These are phyloP conservation scores for Haemorhous mexicanus DNA, from an alignment of 2,113 vertebrate species.

Conservation along the genomic window DNA sequence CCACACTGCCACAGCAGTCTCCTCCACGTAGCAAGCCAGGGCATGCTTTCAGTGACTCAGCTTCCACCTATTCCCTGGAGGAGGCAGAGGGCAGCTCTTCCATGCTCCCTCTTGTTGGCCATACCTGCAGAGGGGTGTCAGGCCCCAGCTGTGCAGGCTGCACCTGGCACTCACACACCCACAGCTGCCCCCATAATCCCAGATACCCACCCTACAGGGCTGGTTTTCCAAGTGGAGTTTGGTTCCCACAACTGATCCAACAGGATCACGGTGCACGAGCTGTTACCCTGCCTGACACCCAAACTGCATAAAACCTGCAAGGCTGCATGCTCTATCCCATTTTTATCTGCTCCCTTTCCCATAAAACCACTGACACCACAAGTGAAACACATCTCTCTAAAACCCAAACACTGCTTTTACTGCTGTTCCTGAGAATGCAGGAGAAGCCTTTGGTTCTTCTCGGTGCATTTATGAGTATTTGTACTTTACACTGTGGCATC, in stretches of 20 bases:
- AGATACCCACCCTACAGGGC: background rate
- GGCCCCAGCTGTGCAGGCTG: background rate
- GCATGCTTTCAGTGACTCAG: background rate
- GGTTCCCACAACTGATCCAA: background rate
- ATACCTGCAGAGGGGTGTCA: background rate
- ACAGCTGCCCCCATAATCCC: background rate
- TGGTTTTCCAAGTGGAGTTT: background rate
- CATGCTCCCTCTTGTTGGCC: background rate
- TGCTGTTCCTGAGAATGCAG: background rate
- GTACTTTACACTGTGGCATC: background rate
- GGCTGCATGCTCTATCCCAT: background rate
- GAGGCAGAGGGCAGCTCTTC: background rate
- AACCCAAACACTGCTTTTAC: background rate
- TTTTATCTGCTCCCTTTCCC: background rate
- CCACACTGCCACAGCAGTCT: background rate
- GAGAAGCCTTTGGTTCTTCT: background rate
- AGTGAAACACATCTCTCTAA: background rate
- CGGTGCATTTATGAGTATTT: background rate
- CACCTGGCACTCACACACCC: background rate
- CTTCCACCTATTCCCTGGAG: background rate
- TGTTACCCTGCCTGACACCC: background rate
- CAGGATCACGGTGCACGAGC: rapidly evolving
- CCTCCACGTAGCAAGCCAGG: background rate
- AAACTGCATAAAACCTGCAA: background rate
- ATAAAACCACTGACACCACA: background rate